These are phyloP conservation scores for Acronicta leporina DNA, from an alignment of 2,888 invertebrate genomes.

Conservation along the genomic window DNA sequence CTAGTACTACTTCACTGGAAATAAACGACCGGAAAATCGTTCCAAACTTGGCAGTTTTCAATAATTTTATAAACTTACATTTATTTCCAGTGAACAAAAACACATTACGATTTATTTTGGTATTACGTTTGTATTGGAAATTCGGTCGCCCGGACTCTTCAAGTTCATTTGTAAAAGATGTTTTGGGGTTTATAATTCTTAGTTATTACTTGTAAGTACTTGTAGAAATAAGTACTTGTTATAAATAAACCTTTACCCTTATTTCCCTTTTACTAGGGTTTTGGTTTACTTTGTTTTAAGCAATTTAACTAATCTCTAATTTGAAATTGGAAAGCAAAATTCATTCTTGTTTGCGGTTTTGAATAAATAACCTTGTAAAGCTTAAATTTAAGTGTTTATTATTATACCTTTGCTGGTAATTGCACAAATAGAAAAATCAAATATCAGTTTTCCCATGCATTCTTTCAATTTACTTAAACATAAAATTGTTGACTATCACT, in stretches of 20 bases:
- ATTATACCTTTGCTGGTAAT: conserved; percentile 36
- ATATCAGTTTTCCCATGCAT: conserved; percentile 9
- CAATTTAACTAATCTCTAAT: conserved; percentile 33
- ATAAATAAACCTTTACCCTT: conserved; percentile 26
- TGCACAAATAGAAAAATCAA: conserved; percentile 52
- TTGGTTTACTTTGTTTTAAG: conserved; percentile 37
- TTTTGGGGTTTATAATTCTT: conserved; percentile 29
- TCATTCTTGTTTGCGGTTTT: conserved; percentile 41
- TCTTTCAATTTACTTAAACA: conserved; percentile 20
- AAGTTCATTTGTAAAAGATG: conserved; percentile 6
- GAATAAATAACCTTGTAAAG: conserved; percentile 42
- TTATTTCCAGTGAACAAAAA: no score
- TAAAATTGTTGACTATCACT: conserved; percentile 22
- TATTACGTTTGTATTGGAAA: no score
- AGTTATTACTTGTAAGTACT: no score
- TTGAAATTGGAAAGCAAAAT: conserved; percentile 37
- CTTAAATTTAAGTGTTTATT: conserved; percentile 57
- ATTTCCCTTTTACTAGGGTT: conserved; percentile 16
- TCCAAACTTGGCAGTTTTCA: no score
- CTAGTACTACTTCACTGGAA: no score
- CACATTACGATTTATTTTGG: no score
- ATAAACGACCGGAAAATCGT: no score
- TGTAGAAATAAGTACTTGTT: conserved; percentile 22
- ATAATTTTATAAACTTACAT: no score
- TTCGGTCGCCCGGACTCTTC: no score